Conservation (phyloP, 2,888 invertebrate species). For the Strigamia maritima region DNA sequence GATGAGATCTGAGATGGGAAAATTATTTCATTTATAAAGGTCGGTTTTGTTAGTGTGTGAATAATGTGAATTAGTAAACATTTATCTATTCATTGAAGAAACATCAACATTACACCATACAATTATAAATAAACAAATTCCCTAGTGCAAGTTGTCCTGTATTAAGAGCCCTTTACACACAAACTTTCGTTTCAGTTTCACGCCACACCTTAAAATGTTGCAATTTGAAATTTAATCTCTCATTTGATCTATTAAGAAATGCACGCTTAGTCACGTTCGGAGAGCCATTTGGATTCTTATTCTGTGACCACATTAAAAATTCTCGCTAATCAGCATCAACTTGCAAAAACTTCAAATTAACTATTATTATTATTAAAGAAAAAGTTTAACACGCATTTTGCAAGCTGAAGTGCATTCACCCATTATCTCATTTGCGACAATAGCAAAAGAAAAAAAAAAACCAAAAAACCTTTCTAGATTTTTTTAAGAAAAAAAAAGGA, state of each 20-base stretch:
- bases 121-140: background rate
- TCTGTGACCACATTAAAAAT: background rate
- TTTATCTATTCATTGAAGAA: background rate
- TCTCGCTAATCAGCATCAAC: background rate
- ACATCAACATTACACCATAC: background rate
- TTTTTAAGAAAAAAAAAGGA: background rate
- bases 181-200: background rate
- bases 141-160: background rate
- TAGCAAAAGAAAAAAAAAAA: background rate
- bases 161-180: background rate
- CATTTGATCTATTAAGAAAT: background rate
- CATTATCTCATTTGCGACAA: constrained; percentile 12
- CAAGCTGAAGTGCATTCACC: background rate
- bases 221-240: constrained; percentile 5
- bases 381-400: constrained; percentile 2
- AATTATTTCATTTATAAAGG: background rate
- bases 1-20: background rate
- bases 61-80: background rate
- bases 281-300: background rate
- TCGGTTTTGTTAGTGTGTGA: background rate
- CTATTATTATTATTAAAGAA: constrained; percentile 13
- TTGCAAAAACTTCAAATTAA: constrained; percentile 15
- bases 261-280: constrained; percentile 12
- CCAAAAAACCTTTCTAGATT: background rate
- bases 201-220: constrained; percentile 16